Evolutionary conservation across 2,797 vertebrate species (phyloP), one percentile per base, ranked within the genome.

Genomic region (Labeo calbasu): DNA sequence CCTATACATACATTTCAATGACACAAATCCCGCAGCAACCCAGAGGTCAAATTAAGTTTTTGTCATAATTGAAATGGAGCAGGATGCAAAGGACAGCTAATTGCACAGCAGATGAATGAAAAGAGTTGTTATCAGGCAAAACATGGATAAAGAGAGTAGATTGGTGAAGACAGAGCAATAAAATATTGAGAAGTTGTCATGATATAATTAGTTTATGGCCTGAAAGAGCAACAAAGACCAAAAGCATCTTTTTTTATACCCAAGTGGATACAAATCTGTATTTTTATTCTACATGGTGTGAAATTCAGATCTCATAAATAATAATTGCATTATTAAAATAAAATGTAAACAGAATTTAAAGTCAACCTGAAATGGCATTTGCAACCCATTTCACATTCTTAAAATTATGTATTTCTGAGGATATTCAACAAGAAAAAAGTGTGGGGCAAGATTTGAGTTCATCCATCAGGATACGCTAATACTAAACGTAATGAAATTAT

Each of bases 61-160:
- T 65, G 25, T 17, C 61, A 32, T 61, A 25, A 28, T 25, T 63
- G 65, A 87, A 84, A 89, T 88, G 77, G 79, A 84, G 87, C 87
- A 83, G 86, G 78, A 83, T 81, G 87, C 86, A 81, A 92, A 91
- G 91, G 90, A 92, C 92, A 92, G 79, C 90, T 89, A 92, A 91
- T 85, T 43, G 85, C 76, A 87, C 88, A 90, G 91, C 91, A 92
- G 91, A 92, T 92, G 77, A 91, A 92, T 90, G 83, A 89, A 91
- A 90, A 91, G 90, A 90, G 85, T 69, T 48, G 59, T 81, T 75
- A 70, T 65, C 23, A 71, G 65, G 23, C 75, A 73, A 84, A 83
- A 68, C 50, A 79, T 72, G 80, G 19, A 73, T 81, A 46, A 86
- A 77, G 80, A 70, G 46, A 32, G 50, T 5, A 40, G 79, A 66